Evolutionary conservation across 2,888 invertebrate genomes (phyloP).

Genomic region (Steromphala cineraria): DNA sequence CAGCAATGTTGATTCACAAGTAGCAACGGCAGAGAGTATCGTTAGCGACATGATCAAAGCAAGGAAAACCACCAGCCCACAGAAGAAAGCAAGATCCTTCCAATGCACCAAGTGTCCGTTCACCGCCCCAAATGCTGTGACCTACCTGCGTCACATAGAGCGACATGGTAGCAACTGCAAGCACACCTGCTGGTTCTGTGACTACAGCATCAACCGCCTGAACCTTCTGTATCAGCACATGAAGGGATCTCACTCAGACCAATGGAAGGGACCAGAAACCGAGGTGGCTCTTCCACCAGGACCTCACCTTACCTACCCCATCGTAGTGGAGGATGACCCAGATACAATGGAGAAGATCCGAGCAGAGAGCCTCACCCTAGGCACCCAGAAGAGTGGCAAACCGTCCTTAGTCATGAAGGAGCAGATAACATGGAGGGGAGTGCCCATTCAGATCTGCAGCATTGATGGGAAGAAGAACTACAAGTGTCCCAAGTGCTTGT

Average conservation of each 20-base stretch:
- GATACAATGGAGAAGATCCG: background rate
- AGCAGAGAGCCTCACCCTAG: background rate
- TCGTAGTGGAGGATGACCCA: background rate
- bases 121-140: slow-evolving; percentile 58
- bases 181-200: slow-evolving; percentile 68
- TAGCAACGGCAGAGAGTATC: background rate
- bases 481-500: slow-evolving; percentile 77
- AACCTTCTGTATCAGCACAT: slow-evolving; percentile 69
- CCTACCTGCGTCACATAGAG: slow-evolving; percentile 64
- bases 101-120: slow-evolving; percentile 68
- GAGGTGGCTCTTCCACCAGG: background rate
- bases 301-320: slow-evolving; percentile 3
- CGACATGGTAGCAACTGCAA: slow-evolving; percentile 65
- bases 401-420: slow-evolving; percentile 21
- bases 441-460: slow-evolving; percentile 53
- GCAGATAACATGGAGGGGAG: slow-evolving; percentile 40
- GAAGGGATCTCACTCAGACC: slow-evolving; percentile 61
- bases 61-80: slow-evolving; percentile 57
- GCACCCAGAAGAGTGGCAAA: background rate
- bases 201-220: slow-evolving; percentile 70
- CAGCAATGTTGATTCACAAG: background rate
- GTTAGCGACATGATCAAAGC: slow-evolving; percentile 32
- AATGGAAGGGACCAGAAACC: slow-evolving; percentile 49
- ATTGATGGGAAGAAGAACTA: slow-evolving; percentile 59
- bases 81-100: slow-evolving; percentile 55